A percentile compares a stretch with the other conserved stretches of the same genome.
Evolutionary conservation across 2,797 vertebrate species (phyloP).

Genomic region (Podarcis lilfordi): DNA sequence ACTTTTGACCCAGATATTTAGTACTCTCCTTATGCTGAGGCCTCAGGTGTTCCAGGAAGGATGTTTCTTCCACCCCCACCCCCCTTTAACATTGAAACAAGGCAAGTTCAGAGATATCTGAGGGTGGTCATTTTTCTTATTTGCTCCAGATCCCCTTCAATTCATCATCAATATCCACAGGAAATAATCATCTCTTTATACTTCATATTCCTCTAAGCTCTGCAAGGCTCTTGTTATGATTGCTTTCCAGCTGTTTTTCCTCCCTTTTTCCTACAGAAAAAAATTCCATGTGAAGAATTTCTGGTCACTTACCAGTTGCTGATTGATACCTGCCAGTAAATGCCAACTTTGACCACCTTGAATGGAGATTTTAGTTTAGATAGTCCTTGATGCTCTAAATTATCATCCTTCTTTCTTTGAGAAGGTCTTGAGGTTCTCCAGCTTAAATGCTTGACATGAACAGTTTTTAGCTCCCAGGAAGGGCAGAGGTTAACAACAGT

Average conservation of each 20-base stretch:
- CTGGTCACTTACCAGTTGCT: constrained; percentile 54
- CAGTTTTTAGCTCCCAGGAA: constrained; percentile 29
- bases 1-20: constrained; percentile 41
- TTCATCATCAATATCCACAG: constrained; percentile 66
- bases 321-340: constrained; percentile 58
- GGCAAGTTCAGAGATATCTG: constrained; percentile 43
- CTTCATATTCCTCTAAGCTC: constrained; percentile 57
- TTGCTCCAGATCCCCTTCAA: constrained; percentile 43
- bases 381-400: constrained; percentile 39
- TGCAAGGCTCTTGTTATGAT: constrained; percentile 53
- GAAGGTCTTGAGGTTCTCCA: constrained; percentile 48
- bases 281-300: constrained; percentile 63
- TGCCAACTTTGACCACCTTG: constrained; percentile 42
- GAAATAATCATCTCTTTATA: constrained; percentile 71
- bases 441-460: constrained; percentile 22
- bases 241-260: constrained; percentile 70
- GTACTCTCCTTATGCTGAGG: neutral
- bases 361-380: constrained; percentile 49
- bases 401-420: neutral
- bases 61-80: too few species aligned
- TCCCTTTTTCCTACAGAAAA: neutral
- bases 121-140: constrained; percentile 44
- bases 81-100: constrained; percentile 51
- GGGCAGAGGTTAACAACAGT: constrained; percentile 39
- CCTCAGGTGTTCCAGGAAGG: constrained; percentile 27